Conservation (phyloP, 2,113 vertebrate species). For the Sebastes fasciatus region DNA sequence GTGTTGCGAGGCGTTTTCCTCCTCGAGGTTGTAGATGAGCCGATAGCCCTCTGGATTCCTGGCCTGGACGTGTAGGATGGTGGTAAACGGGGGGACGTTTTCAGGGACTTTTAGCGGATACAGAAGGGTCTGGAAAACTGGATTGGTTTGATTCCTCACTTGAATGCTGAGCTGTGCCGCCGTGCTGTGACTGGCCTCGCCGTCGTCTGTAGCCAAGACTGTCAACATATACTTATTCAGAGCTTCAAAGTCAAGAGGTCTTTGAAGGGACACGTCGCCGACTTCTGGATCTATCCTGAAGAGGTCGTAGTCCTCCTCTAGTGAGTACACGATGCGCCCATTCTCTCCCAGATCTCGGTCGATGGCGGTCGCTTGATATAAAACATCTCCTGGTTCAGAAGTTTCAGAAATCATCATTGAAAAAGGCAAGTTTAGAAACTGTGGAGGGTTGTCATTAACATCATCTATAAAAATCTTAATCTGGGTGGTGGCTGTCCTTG, state of each 20-base stretch:
- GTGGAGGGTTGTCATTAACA: slow-evolving; percentile 91
- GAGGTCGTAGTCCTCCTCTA: slow-evolving; percentile 91
- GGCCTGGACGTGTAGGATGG: slow-evolving; percentile 95
- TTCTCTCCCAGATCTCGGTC: slow-evolving; percentile 92
- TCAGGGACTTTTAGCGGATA: slow-evolving; percentile 94
- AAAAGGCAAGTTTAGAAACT: slow-evolving; percentile 92
- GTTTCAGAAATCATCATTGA: slow-evolving; percentile 90
- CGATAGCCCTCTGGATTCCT: slow-evolving; percentile 94
- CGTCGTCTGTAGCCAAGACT: slow-evolving; percentile 90
- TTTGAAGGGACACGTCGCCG: slow-evolving; percentile 92
- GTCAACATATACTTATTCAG: slow-evolving; percentile 91
- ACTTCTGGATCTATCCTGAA: slow-evolving; percentile 93
- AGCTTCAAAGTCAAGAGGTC: slow-evolving; percentile 92
- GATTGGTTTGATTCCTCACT: slow-evolving; percentile 94
- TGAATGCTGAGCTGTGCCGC: slow-evolving; percentile 89
- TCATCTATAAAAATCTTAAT: slow-evolving; percentile 92
- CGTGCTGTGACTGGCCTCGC: slow-evolving; percentile 83
- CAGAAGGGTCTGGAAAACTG: slow-evolving; percentile 92
- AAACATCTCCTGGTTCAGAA: slow-evolving; percentile 92
- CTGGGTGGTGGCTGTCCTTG: slow-evolving; percentile 86
- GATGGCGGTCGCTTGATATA: slow-evolving; percentile 91
- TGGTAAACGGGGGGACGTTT: slow-evolving; percentile 91
- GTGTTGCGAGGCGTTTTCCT: slow-evolving; percentile 88
- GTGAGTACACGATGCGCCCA: slow-evolving; percentile 86
- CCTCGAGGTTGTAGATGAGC: slow-evolving; percentile 94